phyloP scores from a whole-genome alignment of 2,113 vertebrate genomes.

The Parus major region DNA sequence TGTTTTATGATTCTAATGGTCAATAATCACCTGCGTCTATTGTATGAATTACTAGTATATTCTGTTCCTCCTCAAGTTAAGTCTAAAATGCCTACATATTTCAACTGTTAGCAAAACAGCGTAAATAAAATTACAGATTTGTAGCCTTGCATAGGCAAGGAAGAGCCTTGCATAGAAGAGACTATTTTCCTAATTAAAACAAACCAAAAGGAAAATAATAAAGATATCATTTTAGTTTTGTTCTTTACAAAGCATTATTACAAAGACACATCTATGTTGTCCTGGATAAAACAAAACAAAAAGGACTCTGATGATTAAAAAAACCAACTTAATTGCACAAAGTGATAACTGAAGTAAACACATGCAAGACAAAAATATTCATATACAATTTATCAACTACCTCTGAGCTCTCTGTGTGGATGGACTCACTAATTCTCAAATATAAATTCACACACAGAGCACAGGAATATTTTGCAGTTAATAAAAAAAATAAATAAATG shows the following conservation, averaged over 20 bases:
- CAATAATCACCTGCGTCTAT: slow-evolving; percentile 40
- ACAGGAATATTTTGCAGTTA: neutral
- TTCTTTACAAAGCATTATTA: neutral
- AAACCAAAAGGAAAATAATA: neutral
- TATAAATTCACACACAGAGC: neutral
- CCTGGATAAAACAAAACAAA: neutral
- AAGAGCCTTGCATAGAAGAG: neutral
- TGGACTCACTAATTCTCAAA: neutral
- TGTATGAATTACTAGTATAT: slow-evolving; percentile 21
- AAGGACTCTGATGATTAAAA: neutral
- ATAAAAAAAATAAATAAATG: neutral
- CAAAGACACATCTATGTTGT: neutral
- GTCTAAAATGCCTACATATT: neutral
- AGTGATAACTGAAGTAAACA: neutral
- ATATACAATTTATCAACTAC: neutral
- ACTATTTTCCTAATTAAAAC: neutral
- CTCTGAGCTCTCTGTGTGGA: neutral
- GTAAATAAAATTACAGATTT: neutral
- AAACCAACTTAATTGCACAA: neutral
- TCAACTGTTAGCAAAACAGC: neutral
- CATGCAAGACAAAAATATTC: neutral
- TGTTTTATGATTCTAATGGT: slow-evolving; percentile 35
- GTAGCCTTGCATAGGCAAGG: neutral
- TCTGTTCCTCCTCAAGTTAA: neutral
- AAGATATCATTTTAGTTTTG: neutral